Conservation (phyloP, 1,140 invertebrate species). For the Asbolus verrucosus region DNA sequence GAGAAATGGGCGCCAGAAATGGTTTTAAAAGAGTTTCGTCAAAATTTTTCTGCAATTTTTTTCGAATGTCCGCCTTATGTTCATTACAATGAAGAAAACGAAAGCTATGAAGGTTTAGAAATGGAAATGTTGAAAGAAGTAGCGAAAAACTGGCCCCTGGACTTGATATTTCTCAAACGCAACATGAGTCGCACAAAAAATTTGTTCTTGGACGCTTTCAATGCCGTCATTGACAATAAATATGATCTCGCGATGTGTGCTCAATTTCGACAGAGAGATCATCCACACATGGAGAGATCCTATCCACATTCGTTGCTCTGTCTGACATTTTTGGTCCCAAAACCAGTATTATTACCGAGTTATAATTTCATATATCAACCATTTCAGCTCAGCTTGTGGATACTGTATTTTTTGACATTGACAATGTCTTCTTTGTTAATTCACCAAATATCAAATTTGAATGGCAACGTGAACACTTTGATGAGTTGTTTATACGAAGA, state of each 20-base stretch:
- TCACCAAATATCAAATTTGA: background rate
- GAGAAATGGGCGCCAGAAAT: background rate
- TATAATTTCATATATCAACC: background rate
- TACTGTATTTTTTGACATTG: background rate
- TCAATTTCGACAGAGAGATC: background rate
- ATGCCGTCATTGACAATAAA: background rate
- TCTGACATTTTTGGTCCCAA: background rate
- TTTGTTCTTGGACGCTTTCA: background rate
- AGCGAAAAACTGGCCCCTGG: background rate
- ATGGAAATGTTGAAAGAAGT: background rate
- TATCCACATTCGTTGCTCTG: background rate
- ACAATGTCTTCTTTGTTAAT: background rate
- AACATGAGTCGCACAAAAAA: background rate
- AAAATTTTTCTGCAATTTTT: background rate
- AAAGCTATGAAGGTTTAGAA: background rate
- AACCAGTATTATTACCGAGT: background rate
- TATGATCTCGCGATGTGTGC: background rate
- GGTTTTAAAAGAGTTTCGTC: background rate
- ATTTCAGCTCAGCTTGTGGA: background rate
- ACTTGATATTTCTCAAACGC: background rate
- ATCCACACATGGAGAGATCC: background rate
- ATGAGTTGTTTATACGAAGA: background rate
- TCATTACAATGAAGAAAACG: background rate
- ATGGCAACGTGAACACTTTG: background rate
- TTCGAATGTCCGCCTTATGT: conserved; percentile 3